phyloP scores from a whole-genome alignment of 2,113 vertebrate genomes.

The Kobus ellipsiprymnus region DNA sequence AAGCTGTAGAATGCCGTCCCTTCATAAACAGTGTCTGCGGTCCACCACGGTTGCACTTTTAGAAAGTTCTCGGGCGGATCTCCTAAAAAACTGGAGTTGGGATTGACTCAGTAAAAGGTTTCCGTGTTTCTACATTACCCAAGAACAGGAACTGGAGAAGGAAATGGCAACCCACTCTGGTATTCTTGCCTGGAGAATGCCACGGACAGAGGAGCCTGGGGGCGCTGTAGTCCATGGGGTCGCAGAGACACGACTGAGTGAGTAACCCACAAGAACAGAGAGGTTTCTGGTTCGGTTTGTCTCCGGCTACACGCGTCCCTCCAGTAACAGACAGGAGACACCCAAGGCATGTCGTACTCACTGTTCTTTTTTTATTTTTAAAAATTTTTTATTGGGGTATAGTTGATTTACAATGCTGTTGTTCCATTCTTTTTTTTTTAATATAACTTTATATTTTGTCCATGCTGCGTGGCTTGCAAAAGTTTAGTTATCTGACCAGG shows the following conservation, averaged over 20 bases:
- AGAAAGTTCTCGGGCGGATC: accelerated
- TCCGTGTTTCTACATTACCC: accelerated
- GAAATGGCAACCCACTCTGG: too few relatives aligned
- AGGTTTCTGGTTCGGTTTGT: accelerated
- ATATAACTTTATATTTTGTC: not conserved
- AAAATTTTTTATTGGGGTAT: not conserved
- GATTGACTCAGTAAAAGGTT: too few relatives aligned
- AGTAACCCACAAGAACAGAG: not conserved
- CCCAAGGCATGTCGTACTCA: not conserved
- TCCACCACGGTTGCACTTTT: accelerated
- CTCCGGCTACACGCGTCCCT: accelerated
- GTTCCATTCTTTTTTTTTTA: not conserved
- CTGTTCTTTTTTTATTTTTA: not conserved
- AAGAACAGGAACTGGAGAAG: not conserved
- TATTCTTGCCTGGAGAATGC: too few relatives aligned
- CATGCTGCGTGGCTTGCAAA: accelerated
- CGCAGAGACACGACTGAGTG: too few relatives aligned
- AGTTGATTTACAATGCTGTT: not conserved
- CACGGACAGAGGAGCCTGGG: too few relatives aligned
- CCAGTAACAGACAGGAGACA: accelerated
- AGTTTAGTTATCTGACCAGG: not conserved
- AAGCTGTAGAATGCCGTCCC: not conserved
- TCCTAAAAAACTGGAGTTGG: not conserved
- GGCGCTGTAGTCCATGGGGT: too few relatives aligned
- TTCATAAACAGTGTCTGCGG: accelerated